Conservation (phyloP, 2,797 vertebrate genomes). For the Acrossocheilus wenchowensis region DNA sequence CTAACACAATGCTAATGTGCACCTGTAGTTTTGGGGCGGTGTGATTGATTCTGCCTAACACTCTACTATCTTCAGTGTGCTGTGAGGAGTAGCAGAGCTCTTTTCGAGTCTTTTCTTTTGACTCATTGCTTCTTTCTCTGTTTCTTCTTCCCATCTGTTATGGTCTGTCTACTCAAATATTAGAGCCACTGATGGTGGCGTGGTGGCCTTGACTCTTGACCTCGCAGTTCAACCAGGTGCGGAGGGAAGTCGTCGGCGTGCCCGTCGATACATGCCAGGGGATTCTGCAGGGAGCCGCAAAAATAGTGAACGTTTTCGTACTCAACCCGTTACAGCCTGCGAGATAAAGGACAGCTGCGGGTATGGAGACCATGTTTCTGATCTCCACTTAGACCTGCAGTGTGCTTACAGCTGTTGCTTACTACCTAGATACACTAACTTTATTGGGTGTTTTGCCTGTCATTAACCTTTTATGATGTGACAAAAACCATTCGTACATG, state of each 20-base stretch:
- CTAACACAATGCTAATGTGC: constrained; percentile 26
- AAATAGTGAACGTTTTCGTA: constrained; percentile 79
- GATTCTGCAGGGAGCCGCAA: constrained; percentile 69
- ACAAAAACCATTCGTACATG: not conserved
- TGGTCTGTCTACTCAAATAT: not conserved
- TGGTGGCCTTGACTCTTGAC: constrained; percentile 68
- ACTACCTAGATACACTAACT: not conserved
- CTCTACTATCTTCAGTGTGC: constrained; percentile 8
- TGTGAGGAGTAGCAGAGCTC: not conserved
- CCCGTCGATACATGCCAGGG: constrained; percentile 72
- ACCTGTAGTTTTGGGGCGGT: constrained; percentile 31
- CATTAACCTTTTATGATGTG: constrained; percentile 3
- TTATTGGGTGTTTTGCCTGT: not conserved
- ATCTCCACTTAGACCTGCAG: not conserved
- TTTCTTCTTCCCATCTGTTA: constrained; percentile 4
- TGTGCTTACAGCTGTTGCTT: constrained; percentile 4
- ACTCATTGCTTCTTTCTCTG: not conserved
- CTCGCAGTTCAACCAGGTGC: constrained; percentile 67
- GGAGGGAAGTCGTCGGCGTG: constrained; percentile 70
- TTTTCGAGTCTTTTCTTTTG: constrained; percentile 6
- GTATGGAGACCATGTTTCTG: constrained; percentile 63
- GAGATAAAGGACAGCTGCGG: constrained; percentile 79
- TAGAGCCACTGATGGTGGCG: constrained; percentile 64
- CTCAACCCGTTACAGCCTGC: constrained; percentile 81
- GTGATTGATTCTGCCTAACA: constrained; percentile 17